Evolutionary conservation across 2,888 invertebrate genomes (phyloP).

Genomic region (Erebia ligea): DNA sequence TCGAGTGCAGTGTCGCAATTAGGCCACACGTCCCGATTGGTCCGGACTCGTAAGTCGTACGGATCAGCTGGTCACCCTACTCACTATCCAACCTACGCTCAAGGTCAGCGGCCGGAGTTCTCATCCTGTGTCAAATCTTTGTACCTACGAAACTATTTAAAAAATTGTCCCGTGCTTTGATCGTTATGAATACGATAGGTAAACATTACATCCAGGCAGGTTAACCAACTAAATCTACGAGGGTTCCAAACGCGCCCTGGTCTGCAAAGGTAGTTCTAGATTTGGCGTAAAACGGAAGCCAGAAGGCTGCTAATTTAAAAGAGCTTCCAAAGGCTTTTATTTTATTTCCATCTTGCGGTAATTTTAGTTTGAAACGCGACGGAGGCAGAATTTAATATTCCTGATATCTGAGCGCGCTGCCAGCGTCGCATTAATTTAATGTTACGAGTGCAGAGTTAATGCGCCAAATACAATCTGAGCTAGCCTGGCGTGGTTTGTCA

Average conservation of each 20-base stretch:
- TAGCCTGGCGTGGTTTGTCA: neutral
- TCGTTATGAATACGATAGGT: neutral
- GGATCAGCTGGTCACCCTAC: slow-evolving; percentile 1
- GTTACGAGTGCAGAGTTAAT: slow-evolving; percentile 6
- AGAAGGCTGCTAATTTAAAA: neutral
- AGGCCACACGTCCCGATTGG: neutral
- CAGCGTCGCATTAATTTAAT: slow-evolving; percentile 18
- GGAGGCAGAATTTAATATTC: slow-evolving; percentile 18
- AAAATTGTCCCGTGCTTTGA: neutral
- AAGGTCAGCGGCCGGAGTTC: slow-evolving; percentile 28
- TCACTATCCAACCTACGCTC: slow-evolving; percentile 13
- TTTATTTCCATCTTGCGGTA: slow-evolving; percentile 7
- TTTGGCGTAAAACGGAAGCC: neutral
- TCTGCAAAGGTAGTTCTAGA: no score
- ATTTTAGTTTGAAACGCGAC: slow-evolving; percentile 9
- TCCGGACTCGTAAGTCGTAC: neutral
- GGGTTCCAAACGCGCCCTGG: no score
- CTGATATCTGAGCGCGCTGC: slow-evolving; percentile 17
- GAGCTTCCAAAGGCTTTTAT: neutral
- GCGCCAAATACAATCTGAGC: slow-evolving; percentile 2
- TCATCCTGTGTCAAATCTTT: slow-evolving; percentile 12
- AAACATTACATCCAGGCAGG: no score
- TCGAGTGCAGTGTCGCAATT: no score
- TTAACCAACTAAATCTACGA: no score
- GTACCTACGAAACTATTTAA: neutral